Evolutionary conservation across 2,888 invertebrate genomes (phyloP), one percentile per base, ranked within the genome.

Genomic region (Scaptomyza caliginosa): DNA sequence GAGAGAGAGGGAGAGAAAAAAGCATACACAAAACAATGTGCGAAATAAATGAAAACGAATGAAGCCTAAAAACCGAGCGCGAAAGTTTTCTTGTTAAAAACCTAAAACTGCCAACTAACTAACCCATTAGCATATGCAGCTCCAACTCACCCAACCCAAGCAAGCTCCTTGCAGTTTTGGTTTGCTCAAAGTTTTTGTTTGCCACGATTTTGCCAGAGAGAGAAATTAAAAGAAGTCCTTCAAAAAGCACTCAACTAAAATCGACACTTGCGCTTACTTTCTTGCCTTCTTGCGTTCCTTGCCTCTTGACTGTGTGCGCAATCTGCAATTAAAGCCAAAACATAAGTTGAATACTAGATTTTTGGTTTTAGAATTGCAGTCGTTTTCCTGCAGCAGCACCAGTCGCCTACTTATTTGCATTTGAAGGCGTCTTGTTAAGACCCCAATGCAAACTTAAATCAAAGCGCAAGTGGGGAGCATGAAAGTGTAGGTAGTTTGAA

Each of bases 71-170:
- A 76, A 76, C 64, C 34, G 34, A 34, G 51, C 70, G 67, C 57
- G 17, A 77, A 86, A 80, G 64, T 80, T 80, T 77, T 72, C 80
- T 78, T 80, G 69, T 80, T 81, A 78, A 72, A 54, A 63, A 38
- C 56, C 73, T 46, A 42, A 70, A 71, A 72, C 67, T 60, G 54
- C 55, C 66, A 71, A 66, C 59, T 52, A 51, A 39, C 42, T 36
- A 50, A 52, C 52, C 63, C 63, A 57, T 67, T 58, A 54, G 62
- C 54, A 62, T 57, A 42, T 32, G 19, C 16, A 13, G 16, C 28
- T n/a, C 23, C 32, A 23, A 19, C 10, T 8, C 13, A 11, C 23
- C 34, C 11, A 13, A 17, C 10, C 2, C 13, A 40, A 36, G 26
- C 32, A 6, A 7, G 32, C 49, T 21, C 2, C 11, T 0, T 17